Evolutionary conservation across 2,888 invertebrate genomes (phyloP), one percentile per base, ranked within the genome.

Genomic region (Magallana nippona): DNA sequence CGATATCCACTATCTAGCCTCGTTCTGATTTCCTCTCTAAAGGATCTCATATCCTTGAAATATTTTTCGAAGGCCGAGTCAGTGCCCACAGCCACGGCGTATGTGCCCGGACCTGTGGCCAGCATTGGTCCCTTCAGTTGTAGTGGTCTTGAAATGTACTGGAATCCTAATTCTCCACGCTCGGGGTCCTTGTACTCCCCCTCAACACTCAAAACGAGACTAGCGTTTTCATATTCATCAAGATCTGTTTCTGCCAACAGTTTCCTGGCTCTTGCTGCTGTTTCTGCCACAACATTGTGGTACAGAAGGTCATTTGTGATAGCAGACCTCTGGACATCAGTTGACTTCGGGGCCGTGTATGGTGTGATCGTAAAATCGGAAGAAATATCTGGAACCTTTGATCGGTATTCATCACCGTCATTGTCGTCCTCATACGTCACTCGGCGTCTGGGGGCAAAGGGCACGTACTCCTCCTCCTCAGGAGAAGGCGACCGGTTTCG

Each of bases 141-240:
- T 15, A 92, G 87, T 77, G 92, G 92, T n/a, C 91, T 88, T 57
- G 90, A 90, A 60, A 91, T 88, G 85, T 91, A 92, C 80, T 89
- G 87, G 85, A 92, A 92, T 22, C 89, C 91, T 71, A 90, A 85
- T 55, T 86, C 82, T 27, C 83, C 83, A 60, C 82, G 83, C 27
- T 81, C 80, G 13, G 89, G 89, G n/a, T 89, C 86, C 55, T 87
- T 89, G 17, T 89, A 89, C 78, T 91, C 91, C 27, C 92, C 92
- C 80, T 92, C 92, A 11, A 92, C 91, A 84, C 91, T 91, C 22
- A 92, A 83, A 44, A 92, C 89, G 44, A 92, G 85, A 86, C 91
- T 90, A 55, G 91, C 92, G 80, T 87, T 85, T 55, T 90, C 90
- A 83, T 91, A 92, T n/a, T 89, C 89, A 19, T 88, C 87, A 81